Percentiles rank a stretch among this genome's conserved stretches.
These are phyloP conservation scores for Subacronicta megacephala DNA, from an alignment of 2,888 invertebrate genomes.

Conservation along the genomic window DNA sequence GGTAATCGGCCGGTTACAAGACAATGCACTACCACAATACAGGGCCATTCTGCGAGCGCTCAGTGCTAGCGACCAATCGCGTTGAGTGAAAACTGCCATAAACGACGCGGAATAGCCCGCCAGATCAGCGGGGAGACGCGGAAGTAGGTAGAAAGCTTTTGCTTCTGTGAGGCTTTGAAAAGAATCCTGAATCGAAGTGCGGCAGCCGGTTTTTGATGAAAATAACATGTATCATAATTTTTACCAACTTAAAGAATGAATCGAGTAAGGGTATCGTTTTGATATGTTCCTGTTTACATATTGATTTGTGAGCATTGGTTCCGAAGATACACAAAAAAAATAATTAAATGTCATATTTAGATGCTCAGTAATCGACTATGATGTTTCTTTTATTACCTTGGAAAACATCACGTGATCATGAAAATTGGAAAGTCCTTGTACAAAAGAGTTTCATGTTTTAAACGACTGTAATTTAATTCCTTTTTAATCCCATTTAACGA, in stretches of 20 bases:
- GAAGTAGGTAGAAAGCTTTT: conserved; percentile 59
- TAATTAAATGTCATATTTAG: too few relatives aligned
- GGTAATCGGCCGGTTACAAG: conserved; percentile 67
- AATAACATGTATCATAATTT: conserved; percentile 1
- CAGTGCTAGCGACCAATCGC: conserved; percentile 79
- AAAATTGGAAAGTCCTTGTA: too few relatives aligned
- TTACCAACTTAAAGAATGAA: too few relatives aligned
- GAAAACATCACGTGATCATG: too few relatives aligned
- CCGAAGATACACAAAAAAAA: too few relatives aligned
- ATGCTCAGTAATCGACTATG: too few relatives aligned
- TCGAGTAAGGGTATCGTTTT: too few relatives aligned
- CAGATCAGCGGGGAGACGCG: conserved; percentile 56
- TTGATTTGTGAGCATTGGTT: too few relatives aligned
- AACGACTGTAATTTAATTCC: conserved; percentile 1
- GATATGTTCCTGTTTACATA: too few relatives aligned
- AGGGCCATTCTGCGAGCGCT: conserved; percentile 70
- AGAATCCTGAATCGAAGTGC: conserved; percentile 29
- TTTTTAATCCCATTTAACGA: conserved; percentile 23
- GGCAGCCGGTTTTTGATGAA: conserved; percentile 10
- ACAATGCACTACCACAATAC: conserved; percentile 78
- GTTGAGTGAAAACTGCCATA: conserved; percentile 88
- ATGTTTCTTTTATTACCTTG: too few relatives aligned
- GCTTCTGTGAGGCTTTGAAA: conserved; percentile 61
- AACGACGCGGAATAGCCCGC: conserved; percentile 72
- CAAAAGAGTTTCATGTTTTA: neutral